phyloP scores from a whole-genome alignment of 2,113 vertebrate species.

The Lophius piscatorius region DNA sequence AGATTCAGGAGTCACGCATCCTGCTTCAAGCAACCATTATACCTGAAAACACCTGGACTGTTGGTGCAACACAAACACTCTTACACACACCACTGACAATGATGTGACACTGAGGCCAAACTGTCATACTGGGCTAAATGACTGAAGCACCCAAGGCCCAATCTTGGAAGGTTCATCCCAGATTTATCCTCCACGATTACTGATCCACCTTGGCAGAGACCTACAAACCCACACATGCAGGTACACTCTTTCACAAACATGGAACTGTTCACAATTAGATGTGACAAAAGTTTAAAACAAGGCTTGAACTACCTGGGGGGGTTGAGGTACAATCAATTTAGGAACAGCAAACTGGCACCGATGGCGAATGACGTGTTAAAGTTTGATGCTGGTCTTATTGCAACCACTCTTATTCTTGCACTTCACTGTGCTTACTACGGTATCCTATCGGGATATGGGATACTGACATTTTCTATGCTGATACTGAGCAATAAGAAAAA shows the following conservation, averaged over 20 bases:
- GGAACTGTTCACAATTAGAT: constrained; percentile 42
- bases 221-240: neutral
- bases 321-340: constrained; percentile 4
- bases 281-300: constrained; percentile 44
- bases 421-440: neutral
- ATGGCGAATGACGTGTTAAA: neutral
- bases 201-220: neutral
- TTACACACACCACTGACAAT: constrained; percentile 1
- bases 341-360: neutral
- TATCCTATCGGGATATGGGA: too few relatives aligned
- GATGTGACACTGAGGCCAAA: constrained; percentile 38
- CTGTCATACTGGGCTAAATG: constrained; percentile 62
- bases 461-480: too few relatives aligned
- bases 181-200: constrained; percentile 63
- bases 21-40: constrained; percentile 37
- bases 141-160: constrained; percentile 39
- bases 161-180: constrained; percentile 48
- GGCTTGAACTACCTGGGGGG: constrained; percentile 38
- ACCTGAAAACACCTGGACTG: constrained; percentile 51
- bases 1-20: constrained; percentile 36
- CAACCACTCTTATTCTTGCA: neutral
- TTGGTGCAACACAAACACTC: constrained; percentile 13
- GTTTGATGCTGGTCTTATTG: neutral
- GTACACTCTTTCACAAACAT: constrained; percentile 4
- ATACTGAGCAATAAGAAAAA: too few relatives aligned